Percentiles rank a stretch among this genome's conserved stretches.
Conservation (phyloP, 2,113 vertebrate species). For the Origma solitaria region DNA sequence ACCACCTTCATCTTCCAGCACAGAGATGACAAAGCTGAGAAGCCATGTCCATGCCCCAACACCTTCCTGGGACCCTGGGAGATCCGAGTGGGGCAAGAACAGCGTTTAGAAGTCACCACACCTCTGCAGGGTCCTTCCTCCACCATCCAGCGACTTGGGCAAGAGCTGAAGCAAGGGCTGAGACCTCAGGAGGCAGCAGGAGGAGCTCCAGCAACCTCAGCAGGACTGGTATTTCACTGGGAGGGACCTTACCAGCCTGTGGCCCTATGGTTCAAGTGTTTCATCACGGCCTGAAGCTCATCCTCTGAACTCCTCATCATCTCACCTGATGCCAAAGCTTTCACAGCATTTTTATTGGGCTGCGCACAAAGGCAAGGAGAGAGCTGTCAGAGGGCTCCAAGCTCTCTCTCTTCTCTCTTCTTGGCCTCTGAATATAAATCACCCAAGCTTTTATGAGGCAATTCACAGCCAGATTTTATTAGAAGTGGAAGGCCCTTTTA, state of each 20-base stretch:
- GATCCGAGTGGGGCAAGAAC: neutral
- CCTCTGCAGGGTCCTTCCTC: neutral
- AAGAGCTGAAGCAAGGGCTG: rapidly evolving
- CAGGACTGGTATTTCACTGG: no score
- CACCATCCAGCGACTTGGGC: rapidly evolving
- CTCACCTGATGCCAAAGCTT: neutral
- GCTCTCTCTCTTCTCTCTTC: neutral
- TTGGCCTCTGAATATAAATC: neutral
- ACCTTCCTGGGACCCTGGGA: neutral
- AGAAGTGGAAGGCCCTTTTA: conserved; percentile 10
- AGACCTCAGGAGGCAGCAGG: rapidly evolving
- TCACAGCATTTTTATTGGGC: rapidly evolving
- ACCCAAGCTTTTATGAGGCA: conserved; percentile 2
- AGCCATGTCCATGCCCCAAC: neutral
- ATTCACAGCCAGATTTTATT: conserved; percentile 19
- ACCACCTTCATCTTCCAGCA: neutral
- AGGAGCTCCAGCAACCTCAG: neutral
- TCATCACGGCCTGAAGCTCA: neutral
- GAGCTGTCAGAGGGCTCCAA: neutral
- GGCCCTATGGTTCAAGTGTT: neutral
- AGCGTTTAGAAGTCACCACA: neutral
- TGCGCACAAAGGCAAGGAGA: neutral
- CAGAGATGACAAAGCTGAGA: neutral
- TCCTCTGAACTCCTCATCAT: neutral
- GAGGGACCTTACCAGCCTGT: neutral